Conservation (phyloP, 2,113 vertebrate species). For the Ceratotherium simum region DNA sequence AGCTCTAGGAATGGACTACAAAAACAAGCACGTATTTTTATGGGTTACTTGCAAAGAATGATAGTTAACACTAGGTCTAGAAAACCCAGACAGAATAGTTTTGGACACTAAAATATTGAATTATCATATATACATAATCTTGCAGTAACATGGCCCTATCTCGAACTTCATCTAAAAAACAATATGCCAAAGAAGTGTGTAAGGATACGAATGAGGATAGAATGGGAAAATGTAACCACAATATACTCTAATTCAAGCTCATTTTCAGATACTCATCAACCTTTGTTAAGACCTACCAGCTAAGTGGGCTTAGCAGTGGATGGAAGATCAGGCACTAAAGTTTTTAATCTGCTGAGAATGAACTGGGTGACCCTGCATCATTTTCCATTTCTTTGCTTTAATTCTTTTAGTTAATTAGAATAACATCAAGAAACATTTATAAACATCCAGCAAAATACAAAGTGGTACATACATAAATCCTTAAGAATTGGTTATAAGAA, state of each 20-base stretch:
- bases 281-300: slow-evolving; percentile 41
- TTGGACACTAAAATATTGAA: neutral
- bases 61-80: slow-evolving; percentile 59
- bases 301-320: slow-evolving; percentile 43
- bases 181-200: neutral
- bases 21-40: slow-evolving; percentile 75
- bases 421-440: neutral
- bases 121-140: neutral
- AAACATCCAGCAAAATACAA: slow-evolving; percentile 29
- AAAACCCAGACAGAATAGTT: slow-evolving; percentile 25
- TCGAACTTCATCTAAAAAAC: slow-evolving; percentile 40
- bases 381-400: slow-evolving; percentile 18
- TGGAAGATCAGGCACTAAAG: slow-evolving; percentile 42
- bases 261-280: slow-evolving; percentile 69
- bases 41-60: slow-evolving; percentile 67
- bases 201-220: neutral
- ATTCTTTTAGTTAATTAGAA: slow-evolving; percentile 16
- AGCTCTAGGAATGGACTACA: slow-evolving; percentile 49
- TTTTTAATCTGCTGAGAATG: slow-evolving; percentile 60
- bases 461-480: neutral
- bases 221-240: neutral
- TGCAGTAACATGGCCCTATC: neutral
- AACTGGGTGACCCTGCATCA: slow-evolving; percentile 34
- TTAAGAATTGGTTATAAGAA: slow-evolving; percentile 28
- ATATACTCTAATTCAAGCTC: slow-evolving; percentile 15